phyloP scores from a whole-genome alignment of 1,140 invertebrate genomes.

The Xylocopa sonorina region DNA sequence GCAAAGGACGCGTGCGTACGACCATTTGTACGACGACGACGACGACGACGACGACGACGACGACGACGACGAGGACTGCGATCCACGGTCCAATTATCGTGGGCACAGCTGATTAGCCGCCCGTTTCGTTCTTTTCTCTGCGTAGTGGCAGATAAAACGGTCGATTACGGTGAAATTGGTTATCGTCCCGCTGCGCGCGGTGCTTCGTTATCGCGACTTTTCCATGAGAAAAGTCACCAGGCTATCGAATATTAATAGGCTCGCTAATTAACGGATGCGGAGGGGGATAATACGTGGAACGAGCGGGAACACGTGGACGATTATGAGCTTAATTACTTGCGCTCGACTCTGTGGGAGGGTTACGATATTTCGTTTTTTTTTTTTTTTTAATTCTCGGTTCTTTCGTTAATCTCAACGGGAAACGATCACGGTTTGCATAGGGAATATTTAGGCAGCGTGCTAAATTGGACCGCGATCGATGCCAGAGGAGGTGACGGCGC shows the following conservation, averaged over 20 bases:
- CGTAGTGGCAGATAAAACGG: constrained; percentile 40
- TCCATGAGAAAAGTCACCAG: constrained; percentile 22
- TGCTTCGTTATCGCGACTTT: constrained; percentile 21
- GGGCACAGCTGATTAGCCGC: constrained; percentile 53
- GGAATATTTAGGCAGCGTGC: background rate
- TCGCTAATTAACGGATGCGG: constrained; percentile 19
- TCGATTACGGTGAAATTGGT: constrained; percentile 48
- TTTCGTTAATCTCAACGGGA: no score
- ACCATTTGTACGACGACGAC: no score
- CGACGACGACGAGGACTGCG: constrained; percentile 22
- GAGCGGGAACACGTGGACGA: accelerated
- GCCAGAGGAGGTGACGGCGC: constrained; percentile 39
- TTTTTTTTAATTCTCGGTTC: no score
- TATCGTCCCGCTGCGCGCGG: background rate
- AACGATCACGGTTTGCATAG: no score
- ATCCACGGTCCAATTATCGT: constrained; percentile 64
- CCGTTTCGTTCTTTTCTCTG: constrained; percentile 9
- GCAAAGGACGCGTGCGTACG: background rate
- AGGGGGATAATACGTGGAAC: background rate
- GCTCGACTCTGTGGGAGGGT: no score
- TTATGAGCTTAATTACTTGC: background rate
- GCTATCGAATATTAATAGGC: constrained; percentile 21
- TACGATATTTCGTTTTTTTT: no score
- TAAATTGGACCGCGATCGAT: background rate
- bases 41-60: background rate